Evolutionary conservation across 2,113 vertebrate species (phyloP).

Genomic region (Psittacus erithacus): DNA sequence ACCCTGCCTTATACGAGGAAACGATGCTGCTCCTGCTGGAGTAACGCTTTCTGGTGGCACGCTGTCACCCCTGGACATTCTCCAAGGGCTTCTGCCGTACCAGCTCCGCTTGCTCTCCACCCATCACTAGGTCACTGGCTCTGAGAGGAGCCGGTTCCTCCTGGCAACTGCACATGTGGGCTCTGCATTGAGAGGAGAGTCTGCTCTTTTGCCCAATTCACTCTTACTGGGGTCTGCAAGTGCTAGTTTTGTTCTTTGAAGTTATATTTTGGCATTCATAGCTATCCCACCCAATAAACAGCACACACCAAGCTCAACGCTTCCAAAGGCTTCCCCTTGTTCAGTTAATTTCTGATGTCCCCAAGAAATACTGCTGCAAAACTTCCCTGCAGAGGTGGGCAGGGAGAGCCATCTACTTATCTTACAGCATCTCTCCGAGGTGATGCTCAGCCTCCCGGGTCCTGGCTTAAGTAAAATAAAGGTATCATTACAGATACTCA

Average conservation of each 20-base stretch:
- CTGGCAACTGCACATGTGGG: rapidly evolving
- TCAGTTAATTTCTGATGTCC: background rate
- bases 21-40: background rate
- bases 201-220: rapidly evolving
- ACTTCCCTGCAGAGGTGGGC: background rate
- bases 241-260: background rate
- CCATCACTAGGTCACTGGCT: rapidly evolving
- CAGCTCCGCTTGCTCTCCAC: background rate
- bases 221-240: background rate
- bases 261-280: background rate
- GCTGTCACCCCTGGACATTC: background rate
- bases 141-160: background rate
- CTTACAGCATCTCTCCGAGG: background rate
- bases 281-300: background rate
- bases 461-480: background rate
- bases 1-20: background rate
- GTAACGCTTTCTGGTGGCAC: background rate
- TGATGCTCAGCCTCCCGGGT: background rate
- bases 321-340: background rate
- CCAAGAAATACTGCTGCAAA: background rate
- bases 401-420: rapidly evolving
- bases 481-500: too few relatives aligned
- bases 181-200: too few relatives aligned
- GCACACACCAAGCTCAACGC: rapidly evolving
- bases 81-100: background rate